Percentiles rank a stretch among this genome's conserved stretches.
These are phyloP conservation scores for Galerucella pusilla DNA, from an alignment of 2,888 invertebrate species.

Conservation along the genomic window DNA sequence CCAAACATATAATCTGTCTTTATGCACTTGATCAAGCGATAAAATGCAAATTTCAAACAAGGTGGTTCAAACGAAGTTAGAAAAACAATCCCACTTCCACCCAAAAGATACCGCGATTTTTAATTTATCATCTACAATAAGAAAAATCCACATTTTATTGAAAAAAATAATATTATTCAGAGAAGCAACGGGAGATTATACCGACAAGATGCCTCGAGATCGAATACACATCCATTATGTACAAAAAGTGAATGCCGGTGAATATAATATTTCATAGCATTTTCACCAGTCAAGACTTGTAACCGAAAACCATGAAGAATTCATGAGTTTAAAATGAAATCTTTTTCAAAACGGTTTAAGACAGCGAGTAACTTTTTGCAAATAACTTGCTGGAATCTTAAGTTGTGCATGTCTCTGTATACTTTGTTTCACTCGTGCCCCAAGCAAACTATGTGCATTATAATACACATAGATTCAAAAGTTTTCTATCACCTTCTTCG, in stretches of 20 bases:
- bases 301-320: conserved; percentile 28
- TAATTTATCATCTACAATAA: background rate
- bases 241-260: conserved; percentile 1
- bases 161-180: background rate
- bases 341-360: conserved; percentile 3
- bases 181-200: background rate
- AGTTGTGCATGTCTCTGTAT: background rate
- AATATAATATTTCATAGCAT: conserved; percentile 28
- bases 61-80: too few relatives aligned
- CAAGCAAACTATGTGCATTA: background rate
- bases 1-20: too few relatives aligned
- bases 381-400: background rate
- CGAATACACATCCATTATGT: background rate
- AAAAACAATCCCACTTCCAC: too few relatives aligned
- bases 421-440: background rate
- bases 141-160: background rate
- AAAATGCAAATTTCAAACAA: too few relatives aligned
- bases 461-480: too few relatives aligned
- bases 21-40: too few relatives aligned
- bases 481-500: too few relatives aligned
- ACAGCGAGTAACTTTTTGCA: background rate
- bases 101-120: too few relatives aligned
- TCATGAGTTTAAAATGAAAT: conserved; percentile 28
- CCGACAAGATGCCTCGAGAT: background rate
- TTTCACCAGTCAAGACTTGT: conserved; percentile 22